Percentiles rank a stretch among this genome's conserved stretches.
Evolutionary conservation across 2,888 invertebrate species (phyloP).

Genomic region (Clunio marinus): DNA sequence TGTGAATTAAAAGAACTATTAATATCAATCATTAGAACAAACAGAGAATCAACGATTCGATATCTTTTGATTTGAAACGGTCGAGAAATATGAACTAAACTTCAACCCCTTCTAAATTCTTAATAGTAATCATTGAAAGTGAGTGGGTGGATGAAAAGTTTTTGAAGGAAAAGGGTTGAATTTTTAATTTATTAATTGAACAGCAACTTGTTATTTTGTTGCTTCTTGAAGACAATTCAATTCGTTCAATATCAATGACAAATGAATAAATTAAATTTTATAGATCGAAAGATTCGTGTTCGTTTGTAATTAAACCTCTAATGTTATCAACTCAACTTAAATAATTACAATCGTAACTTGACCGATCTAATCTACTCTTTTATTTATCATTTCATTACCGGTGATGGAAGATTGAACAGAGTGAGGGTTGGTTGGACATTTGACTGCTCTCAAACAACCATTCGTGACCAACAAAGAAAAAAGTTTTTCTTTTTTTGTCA

Average conservation of each 20-base stretch:
- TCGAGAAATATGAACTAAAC: neutral
- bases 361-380: conserved; percentile 7
- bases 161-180: too few relatives aligned
- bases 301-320: neutral
- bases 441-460: too few relatives aligned
- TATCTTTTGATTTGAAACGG: conserved; percentile 35
- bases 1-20: conserved; percentile 3
- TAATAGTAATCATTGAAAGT: neutral
- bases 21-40: conserved; percentile 31
- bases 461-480: neutral
- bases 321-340: conserved; percentile 5
- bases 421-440: too few relatives aligned
- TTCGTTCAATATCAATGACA: neutral
- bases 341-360: conserved; percentile 14
- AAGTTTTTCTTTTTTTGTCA: conserved; percentile 20
- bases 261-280: conserved; percentile 23
- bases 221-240: too few relatives aligned
- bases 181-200: neutral
- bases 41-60: conserved; percentile 17
- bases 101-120: neutral
- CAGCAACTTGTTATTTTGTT: too few relatives aligned
- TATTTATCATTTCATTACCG: too few relatives aligned
- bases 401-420: too few relatives aligned
- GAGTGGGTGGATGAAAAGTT: neutral
- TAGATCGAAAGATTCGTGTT: conserved; percentile 2